Evolutionary conservation across 2,888 invertebrate species (phyloP).

Genomic region (Polydrusus cervinus): DNA sequence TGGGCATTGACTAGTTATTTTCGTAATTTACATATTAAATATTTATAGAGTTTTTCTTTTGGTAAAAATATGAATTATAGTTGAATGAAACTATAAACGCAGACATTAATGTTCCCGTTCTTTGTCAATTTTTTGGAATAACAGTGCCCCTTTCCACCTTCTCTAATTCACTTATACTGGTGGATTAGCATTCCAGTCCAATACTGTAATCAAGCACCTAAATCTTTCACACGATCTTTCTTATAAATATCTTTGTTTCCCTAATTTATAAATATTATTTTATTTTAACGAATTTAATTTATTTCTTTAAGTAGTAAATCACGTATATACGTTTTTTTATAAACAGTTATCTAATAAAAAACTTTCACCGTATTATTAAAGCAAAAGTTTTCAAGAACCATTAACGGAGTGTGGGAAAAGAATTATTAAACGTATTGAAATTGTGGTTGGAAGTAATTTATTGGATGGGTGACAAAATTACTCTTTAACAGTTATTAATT

Average conservation of each 20-base stretch:
- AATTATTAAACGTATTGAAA: slow-evolving; percentile 20
- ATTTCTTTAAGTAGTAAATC: slow-evolving; percentile 27
- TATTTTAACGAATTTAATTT: slow-evolving; percentile 12
- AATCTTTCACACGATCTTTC: slow-evolving; percentile 22
- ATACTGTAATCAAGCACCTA: background rate
- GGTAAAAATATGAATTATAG: too few relatives aligned
- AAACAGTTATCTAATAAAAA: slow-evolving; percentile 23
- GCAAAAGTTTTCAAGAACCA: slow-evolving; percentile 18
- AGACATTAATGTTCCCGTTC: too few relatives aligned
- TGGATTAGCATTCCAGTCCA: too few relatives aligned
- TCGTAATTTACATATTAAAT: too few relatives aligned
- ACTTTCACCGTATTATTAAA: slow-evolving; percentile 17
- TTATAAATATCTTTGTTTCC: background rate
- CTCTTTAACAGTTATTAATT: background rate
- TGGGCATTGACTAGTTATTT: too few relatives aligned
- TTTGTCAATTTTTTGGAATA: too few relatives aligned
- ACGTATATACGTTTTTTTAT: slow-evolving; percentile 21
- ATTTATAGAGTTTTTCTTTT: too few relatives aligned
- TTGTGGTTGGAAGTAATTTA: slow-evolving; percentile 17
- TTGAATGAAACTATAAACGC: too few relatives aligned
- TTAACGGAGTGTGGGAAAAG: slow-evolving; percentile 20
- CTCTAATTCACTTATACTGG: too few relatives aligned
- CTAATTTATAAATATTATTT: slow-evolving; percentile 9
- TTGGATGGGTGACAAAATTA: slow-evolving; percentile 20
- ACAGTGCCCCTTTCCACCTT: too few relatives aligned